phyloP scores from a whole-genome alignment of 2,113 vertebrate genomes.

The Clarias gariepinus region DNA sequence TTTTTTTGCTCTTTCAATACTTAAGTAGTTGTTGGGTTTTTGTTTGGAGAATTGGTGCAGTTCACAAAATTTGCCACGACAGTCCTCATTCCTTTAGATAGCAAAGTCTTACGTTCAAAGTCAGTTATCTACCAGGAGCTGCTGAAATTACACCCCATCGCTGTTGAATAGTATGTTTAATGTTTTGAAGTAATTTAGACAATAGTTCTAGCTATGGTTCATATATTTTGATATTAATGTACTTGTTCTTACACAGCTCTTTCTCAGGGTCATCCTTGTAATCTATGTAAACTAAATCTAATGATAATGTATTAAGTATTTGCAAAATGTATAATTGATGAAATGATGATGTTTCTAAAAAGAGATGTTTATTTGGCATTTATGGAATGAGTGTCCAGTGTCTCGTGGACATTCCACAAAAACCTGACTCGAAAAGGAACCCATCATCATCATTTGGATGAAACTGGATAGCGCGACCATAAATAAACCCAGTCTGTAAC shows the following conservation, averaged over 20 bases:
- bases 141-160: neutral
- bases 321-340: neutral
- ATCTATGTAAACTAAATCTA: neutral
- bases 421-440: too few relatives aligned
- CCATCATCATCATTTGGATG: too few relatives aligned
- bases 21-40: too few relatives aligned
- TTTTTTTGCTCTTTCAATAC: too few relatives aligned
- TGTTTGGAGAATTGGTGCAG: too few relatives aligned
- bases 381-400: neutral
- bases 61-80: too few relatives aligned
- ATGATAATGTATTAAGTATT: neutral
- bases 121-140: too few relatives aligned
- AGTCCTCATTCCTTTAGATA: neutral
- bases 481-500: too few relatives aligned
- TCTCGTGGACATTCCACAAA: neutral
- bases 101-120: neutral
- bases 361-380: neutral
- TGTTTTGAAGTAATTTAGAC: neutral
- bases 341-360: neutral
- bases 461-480: too few relatives aligned
- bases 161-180: neutral
- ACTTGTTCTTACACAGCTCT: neutral
- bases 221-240: neutral
- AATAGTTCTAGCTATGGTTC: neutral
- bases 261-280: neutral